Evolutionary conservation across 1,140 invertebrate species (phyloP), one percentile per base, ranked within the genome.

Genomic region (Conus ventricosus): DNA sequence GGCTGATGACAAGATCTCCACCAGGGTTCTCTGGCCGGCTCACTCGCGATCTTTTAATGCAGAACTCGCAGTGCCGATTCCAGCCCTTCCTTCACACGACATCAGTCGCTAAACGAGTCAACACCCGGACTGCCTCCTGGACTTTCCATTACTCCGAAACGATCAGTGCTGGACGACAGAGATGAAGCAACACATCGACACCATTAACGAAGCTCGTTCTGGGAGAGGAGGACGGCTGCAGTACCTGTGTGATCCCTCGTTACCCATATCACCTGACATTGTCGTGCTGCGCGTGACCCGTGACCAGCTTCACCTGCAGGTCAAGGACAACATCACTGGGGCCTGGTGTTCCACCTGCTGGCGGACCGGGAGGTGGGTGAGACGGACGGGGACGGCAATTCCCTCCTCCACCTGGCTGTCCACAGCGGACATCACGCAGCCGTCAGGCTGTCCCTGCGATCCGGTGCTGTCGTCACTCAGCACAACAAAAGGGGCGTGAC

Each of bases 311-410:
- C 23, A 51, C 60, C 8, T 85, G 55, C 10, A n/a, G 8, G 57
- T 85, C 10, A 0, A 8, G 57, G 67, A 13, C 57, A 85, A 71
- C 55, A 67, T 11, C 60, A 13, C 57, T 39, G 57, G 57, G 63
- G 67, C 84, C 57, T 85, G 84, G 60, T 57, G 20, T 55, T 85
- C 10, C 55, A 57, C 63, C 84, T 85, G 55, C 57, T 85, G 84
- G 23, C 60, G n/a, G 84, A 85, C 84, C 63, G 25, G 67, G 17
- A 85, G 60, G 57, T 63, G 84, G 25, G 57, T n/a, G 23, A 85
- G 25, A 39, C 10, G n/a, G 84, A 85, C 27, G 10, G 17, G 8
- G 20, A 85, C 17, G 84, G 84, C 27, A 85, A 85, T 57, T 57
- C 84, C 13, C 57, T 85, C 53, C 84, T 85, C 6, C 84, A 85